Evolutionary conservation across 2,888 invertebrate species (phyloP), one percentile per base, ranked within the genome.

Genomic region (Parasteatoda lunata): DNA sequence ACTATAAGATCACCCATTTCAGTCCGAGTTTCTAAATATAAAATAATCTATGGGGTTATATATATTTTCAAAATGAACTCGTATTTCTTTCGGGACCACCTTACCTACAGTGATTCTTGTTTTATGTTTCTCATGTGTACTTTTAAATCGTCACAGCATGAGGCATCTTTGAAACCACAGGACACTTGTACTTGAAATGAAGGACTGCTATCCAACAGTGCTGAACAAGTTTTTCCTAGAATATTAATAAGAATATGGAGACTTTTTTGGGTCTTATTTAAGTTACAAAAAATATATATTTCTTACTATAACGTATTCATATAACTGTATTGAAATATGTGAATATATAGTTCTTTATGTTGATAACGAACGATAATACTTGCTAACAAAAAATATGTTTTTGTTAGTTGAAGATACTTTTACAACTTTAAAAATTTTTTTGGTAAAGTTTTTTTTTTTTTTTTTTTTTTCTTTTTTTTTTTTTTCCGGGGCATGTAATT

Each of bases 181-280:
- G 84, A 68, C 47, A 68, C 84, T 84, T 84, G 84, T 84, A 84
- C 77, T 77, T 84, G 77, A 84, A 84, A 84, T 84, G 84, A 84
- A 77, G 84, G 84, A 84, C 84, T 84, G 84, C 71, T 72, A 66
- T 77, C 84, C 84, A 54, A 84, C 77, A 66, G 84, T 45, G 77
- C 64, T 51, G 72, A 84, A 84, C 77, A 51, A 77, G 84, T 84
- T 84, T 59, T 77, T 72, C 66, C 30, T 84, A 77, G 76, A 84
- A 84, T 84, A 84, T 77, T 84, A 77, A 84, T 84, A 84, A 77
- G 77, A 84, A 84, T 84, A 84, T 77, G 65, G 51, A 71, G 77
- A 76, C 48, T 30, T 30, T 30, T 30, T 30, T 30, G 30, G 30
- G 30, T 30, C 30, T 30, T 30, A 30, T 30, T 30, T 30, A 30